Evolutionary conservation across 2,888 invertebrate species (phyloP).

Genomic region (Prosapia bicincta): DNA sequence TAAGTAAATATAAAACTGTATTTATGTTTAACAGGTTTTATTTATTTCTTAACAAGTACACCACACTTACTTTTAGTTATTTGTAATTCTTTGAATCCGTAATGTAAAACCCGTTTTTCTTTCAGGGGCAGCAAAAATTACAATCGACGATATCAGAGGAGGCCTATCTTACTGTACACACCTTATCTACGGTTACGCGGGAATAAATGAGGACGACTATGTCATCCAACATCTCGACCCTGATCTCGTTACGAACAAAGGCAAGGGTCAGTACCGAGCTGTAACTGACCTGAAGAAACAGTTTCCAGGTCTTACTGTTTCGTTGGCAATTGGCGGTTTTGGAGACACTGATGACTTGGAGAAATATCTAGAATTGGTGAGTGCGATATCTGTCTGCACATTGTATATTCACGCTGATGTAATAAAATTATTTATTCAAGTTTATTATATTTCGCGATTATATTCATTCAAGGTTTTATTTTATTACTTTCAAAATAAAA

Average conservation of each 20-base stretch:
- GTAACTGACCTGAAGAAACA: slow-evolving; percentile 66
- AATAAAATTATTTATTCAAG: too few relatives aligned
- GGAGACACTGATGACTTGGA: slow-evolving; percentile 55
- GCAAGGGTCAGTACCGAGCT: slow-evolving; percentile 66
- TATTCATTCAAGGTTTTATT: too few relatives aligned
- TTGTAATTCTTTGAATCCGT: too few relatives aligned
- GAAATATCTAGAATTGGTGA: slow-evolving; percentile 39
- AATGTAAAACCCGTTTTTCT: too few relatives aligned
- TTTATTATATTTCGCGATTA: too few relatives aligned
- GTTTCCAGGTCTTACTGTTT: slow-evolving; percentile 66
- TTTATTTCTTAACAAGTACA: too few relatives aligned
- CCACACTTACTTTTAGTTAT: too few relatives aligned
- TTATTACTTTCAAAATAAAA: too few relatives aligned
- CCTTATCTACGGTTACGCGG: slow-evolving; percentile 73
- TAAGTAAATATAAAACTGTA: too few relatives aligned
- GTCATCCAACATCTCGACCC: slow-evolving; percentile 69
- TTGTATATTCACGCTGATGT: too few relatives aligned
- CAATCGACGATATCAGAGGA: slow-evolving; percentile 65
- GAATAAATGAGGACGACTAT: slow-evolving; percentile 64
- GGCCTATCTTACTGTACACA: slow-evolving; percentile 76
- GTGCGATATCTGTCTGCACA: too few relatives aligned
- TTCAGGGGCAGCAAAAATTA: slow-evolving; percentile 74
- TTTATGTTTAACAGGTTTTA: too few relatives aligned
- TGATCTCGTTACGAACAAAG: slow-evolving; percentile 63
- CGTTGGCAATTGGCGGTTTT: slow-evolving; percentile 76